Conservation (phyloP, 2,113 vertebrate species). For the Xiphorhynchus elegans region DNA sequence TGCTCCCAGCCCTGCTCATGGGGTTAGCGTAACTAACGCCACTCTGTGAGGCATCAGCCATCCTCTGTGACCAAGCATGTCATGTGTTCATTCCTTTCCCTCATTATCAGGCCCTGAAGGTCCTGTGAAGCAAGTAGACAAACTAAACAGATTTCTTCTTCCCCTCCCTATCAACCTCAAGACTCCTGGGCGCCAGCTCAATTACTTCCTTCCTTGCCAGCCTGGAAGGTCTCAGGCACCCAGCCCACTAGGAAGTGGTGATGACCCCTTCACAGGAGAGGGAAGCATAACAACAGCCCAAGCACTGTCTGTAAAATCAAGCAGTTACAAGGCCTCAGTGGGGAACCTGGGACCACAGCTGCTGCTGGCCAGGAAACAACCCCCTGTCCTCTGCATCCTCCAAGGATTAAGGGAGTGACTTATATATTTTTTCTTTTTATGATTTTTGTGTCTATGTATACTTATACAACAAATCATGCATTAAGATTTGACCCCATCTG, state of each 20-base stretch:
- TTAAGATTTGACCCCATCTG: not conserved
- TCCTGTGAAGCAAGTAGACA: not conserved
- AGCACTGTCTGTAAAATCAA: not conserved
- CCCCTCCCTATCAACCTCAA: accelerated
- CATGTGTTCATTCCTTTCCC: not conserved
- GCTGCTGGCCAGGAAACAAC: not conserved
- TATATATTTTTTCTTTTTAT: not conserved
- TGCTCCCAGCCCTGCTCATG: not conserved
- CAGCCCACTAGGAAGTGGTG: accelerated
- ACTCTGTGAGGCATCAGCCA: not conserved
- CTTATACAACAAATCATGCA: not conserved
- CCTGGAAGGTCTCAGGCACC: not conserved
- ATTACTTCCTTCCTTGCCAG: not conserved
- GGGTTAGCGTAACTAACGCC: not conserved
- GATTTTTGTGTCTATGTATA: not conserved
- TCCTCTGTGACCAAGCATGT: not conserved
- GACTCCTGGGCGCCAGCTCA: not conserved
- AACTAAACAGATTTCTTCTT: not conserved
- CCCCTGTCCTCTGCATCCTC: not conserved
- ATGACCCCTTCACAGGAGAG: not conserved
- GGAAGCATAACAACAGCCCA: not conserved
- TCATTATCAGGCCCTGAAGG: not conserved
- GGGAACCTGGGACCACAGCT: not conserved
- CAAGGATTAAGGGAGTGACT: not conserved
- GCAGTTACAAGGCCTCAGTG: not conserved